Percentiles rank a stretch among this genome's conserved stretches.
Evolutionary conservation across 2,113 vertebrate species (phyloP).

Genomic region (Cyprinodon tularosa): DNA sequence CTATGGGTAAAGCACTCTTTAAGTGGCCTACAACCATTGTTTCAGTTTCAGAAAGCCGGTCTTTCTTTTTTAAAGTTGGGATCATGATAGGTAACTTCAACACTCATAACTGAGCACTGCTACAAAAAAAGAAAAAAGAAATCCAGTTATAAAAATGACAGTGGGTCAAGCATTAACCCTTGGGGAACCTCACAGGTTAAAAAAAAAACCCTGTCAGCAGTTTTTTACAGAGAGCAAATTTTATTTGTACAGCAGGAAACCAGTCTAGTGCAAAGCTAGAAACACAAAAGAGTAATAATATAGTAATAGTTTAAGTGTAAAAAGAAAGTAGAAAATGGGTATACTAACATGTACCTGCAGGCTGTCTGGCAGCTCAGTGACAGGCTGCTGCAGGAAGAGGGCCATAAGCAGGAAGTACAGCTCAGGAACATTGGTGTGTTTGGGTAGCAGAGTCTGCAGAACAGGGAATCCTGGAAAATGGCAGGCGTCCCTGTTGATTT

Average conservation of each 20-base stretch:
- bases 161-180: background rate
- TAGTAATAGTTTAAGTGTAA: background rate
- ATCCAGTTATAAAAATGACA: background rate
- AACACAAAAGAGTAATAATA: background rate
- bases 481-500: slow-evolving; percentile 97
- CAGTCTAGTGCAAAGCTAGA: background rate
- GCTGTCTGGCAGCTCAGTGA: slow-evolving; percentile 95
- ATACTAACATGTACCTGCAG: slow-evolving; percentile 91
- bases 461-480: slow-evolving; percentile 95
- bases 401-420: slow-evolving; percentile 99
- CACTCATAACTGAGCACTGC: background rate
- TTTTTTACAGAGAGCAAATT: background rate
- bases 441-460: slow-evolving; percentile 94
- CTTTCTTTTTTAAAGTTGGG: too few species aligned
- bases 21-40: too few species aligned
- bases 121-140: background rate
- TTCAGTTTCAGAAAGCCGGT: background rate
- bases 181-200: background rate
- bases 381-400: slow-evolving; percentile 96
- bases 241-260: background rate
- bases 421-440: slow-evolving; percentile 96
- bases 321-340: slow-evolving; percentile 32
- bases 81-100: too few species aligned
- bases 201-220: background rate
- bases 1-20: too few species aligned